Conservation (phyloP, 1,140 invertebrate genomes). For the Probaryconus sp. region DNA sequence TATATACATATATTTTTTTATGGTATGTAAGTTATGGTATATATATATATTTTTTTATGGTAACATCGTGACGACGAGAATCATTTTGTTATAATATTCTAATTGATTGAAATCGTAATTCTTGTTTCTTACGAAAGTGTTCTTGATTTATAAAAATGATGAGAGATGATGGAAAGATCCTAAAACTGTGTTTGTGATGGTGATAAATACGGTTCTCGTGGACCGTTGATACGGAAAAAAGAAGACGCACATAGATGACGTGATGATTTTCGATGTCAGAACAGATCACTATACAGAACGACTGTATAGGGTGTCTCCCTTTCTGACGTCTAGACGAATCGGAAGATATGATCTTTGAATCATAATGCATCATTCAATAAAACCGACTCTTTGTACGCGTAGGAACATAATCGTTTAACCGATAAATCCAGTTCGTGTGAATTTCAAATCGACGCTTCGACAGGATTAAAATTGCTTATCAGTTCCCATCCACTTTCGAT, state of each 20-base stretch:
- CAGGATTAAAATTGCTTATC: too few relatives aligned
- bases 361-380: slow-evolving; percentile 76
- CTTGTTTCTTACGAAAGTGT: too few relatives aligned
- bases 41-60: too few relatives aligned
- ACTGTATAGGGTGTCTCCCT: slow-evolving; percentile 71
- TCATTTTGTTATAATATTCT: too few relatives aligned
- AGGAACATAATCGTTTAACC: neutral
- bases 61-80: too few relatives aligned
- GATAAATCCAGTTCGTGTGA: slow-evolving; percentile 1
- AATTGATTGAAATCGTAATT: too few relatives aligned
- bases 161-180: too few relatives aligned
- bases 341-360: slow-evolving; percentile 76
- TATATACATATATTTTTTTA: too few relatives aligned
- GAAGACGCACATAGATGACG: slow-evolving; percentile 20
- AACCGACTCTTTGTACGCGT: slow-evolving; percentile 58
- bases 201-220: neutral
- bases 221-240: slow-evolving; percentile 1
- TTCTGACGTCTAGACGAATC: slow-evolving; percentile 74
- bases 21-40: too few relatives aligned
- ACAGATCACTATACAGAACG: slow-evolving; percentile 46
- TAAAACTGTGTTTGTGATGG: too few relatives aligned
- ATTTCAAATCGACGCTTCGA: slow-evolving; percentile 4
- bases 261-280: slow-evolving; percentile 59
- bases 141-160: too few relatives aligned
- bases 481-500: too few relatives aligned